Conservation (phyloP, 2,113 vertebrate genomes). For the Montifringilla adamsi region DNA sequence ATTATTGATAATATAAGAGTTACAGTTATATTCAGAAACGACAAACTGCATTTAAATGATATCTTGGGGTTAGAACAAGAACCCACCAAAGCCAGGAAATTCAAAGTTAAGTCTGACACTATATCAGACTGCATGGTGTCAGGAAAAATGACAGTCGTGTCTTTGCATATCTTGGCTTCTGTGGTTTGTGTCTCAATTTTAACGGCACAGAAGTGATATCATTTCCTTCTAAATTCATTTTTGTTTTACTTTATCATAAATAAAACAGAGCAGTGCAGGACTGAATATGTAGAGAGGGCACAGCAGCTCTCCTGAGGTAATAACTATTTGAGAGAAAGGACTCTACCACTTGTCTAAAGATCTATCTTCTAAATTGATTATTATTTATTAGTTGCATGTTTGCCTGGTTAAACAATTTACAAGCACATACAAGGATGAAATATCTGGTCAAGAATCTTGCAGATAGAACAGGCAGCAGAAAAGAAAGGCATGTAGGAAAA, state of each 20-base stretch:
- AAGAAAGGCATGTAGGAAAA: background rate
- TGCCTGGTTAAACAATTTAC: background rate
- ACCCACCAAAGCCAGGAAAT: conserved; percentile 52
- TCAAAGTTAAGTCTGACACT: conserved; percentile 61
- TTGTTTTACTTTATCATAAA: conserved; percentile 30
- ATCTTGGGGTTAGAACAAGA: conserved; percentile 60
- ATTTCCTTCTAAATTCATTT: conserved; percentile 28
- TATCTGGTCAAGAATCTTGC: background rate
- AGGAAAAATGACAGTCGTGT: conserved; percentile 59
- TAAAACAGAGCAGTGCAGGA: background rate
- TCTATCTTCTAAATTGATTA: background rate
- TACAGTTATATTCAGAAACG: conserved; percentile 67
- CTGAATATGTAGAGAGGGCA: background rate
- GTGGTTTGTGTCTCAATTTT: conserved; percentile 55
- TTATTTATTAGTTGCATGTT: background rate
- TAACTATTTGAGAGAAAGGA: background rate
- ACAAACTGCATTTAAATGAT: conserved; percentile 66
- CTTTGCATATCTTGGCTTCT: conserved; percentile 53
- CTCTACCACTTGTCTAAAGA: background rate
- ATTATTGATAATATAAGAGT: conserved; percentile 74
- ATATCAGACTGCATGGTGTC: conserved; percentile 51
- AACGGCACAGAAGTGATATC: background rate
- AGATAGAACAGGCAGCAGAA: background rate
- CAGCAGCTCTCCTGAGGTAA: background rate
- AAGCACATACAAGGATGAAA: background rate